Conservation (phyloP, 2,113 vertebrate species). For the Panthera leo region DNA sequence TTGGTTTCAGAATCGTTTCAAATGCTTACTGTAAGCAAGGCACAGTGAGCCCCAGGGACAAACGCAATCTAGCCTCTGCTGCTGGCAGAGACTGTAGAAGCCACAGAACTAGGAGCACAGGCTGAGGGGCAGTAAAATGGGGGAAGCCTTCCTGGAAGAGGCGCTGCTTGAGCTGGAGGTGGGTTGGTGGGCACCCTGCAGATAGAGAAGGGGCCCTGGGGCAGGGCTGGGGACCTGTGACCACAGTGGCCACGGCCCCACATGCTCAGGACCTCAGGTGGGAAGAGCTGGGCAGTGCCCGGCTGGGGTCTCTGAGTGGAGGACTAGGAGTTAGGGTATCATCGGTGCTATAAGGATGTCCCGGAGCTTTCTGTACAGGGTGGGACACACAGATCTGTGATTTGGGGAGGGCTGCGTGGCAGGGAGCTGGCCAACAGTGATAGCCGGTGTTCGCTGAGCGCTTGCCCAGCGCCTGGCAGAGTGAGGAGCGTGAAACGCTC, state of each 20-base stretch:
- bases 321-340: not conserved
- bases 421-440: fast-evolving
- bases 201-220: fast-evolving
- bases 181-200: fast-evolving
- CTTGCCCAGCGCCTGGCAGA: not conserved
- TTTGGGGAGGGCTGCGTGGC: not conserved
- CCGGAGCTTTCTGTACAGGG: not conserved
- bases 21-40: not conserved
- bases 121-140: fast-evolving
- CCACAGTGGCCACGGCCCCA: too few species aligned
- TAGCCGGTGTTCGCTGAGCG: too few species aligned
- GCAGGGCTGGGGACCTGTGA: not conserved
- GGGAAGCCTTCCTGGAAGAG: not conserved
- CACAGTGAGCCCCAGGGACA: not conserved
- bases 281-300: fast-evolving
- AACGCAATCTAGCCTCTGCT: not conserved
- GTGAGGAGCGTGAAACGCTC: fast-evolving
- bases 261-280: fast-evolving
- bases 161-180: not conserved
- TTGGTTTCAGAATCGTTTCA: not conserved
- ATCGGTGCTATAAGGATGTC: not conserved
- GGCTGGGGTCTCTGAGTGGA: not conserved
- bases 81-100: not conserved
- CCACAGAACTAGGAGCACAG: not conserved
- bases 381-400: not conserved